Evolutionary conservation across 2,113 vertebrate species (phyloP).

Genomic region (Gorilla gorilla): DNA sequence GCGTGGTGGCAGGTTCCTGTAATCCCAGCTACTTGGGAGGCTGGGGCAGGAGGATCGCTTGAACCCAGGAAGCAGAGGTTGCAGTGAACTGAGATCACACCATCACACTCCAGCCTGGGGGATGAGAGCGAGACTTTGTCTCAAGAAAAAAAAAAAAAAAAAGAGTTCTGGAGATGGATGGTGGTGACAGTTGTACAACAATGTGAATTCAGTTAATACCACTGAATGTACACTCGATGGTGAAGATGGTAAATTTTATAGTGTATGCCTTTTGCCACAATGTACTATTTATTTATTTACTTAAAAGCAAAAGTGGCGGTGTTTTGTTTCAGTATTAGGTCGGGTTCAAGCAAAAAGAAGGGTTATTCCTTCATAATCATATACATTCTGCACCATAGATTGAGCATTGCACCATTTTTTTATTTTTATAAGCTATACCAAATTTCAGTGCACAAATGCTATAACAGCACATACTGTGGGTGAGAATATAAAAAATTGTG

Average conservation of each 20-base stretch:
- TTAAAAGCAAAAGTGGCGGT: background rate
- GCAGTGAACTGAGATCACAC: no score
- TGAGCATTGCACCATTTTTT: background rate
- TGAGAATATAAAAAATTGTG: background rate
- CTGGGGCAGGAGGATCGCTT: no score
- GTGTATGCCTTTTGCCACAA: background rate
- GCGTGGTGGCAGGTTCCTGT: no score
- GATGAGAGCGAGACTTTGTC: no score
- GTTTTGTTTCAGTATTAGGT: background rate
- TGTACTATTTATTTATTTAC: background rate
- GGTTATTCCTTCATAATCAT: background rate
- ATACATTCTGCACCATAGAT: rapidly evolving
- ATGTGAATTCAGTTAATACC: background rate
- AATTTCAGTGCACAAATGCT: background rate
- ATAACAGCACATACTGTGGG: background rate
- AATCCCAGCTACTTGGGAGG: no score
- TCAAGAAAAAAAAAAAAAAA: no score
- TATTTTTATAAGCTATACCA: background rate
- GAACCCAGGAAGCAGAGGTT: no score
- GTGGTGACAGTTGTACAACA: background rate
- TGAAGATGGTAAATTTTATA: background rate
- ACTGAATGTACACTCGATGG: background rate
- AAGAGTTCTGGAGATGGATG: background rate
- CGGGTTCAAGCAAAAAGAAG: background rate
- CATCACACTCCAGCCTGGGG: no score